These are phyloP conservation scores for Falcaria lacertinaria DNA, from an alignment of 2,888 invertebrate genomes.

Conservation along the genomic window DNA sequence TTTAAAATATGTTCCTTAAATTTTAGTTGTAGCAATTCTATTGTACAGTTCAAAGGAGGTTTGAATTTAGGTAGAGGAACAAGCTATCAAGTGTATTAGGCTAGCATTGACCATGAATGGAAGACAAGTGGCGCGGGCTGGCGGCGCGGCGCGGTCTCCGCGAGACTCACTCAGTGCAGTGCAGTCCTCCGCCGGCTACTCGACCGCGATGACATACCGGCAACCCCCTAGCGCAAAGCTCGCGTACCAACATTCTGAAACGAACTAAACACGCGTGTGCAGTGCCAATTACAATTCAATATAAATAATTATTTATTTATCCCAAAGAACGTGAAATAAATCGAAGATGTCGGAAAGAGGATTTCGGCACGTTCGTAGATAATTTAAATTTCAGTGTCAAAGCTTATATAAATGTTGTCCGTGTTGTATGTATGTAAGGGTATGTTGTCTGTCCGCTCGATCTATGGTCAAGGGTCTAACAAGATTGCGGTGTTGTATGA, in stretches of 20 bases:
- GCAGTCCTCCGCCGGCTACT: slow-evolving; percentile 60
- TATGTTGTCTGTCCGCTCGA: slow-evolving; percentile 26
- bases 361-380: slow-evolving; percentile 68
- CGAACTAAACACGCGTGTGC: slow-evolving; percentile 37
- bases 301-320: slow-evolving; percentile 9
- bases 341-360: slow-evolving; percentile 43
- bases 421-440: slow-evolving; percentile 36
- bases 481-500: slow-evolving; percentile 30
- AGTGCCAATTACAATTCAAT: slow-evolving; percentile 27
- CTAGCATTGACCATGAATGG: slow-evolving; percentile 61
- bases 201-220: slow-evolving; percentile 61
- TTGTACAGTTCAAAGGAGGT: not conserved
- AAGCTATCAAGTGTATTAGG: not conserved
- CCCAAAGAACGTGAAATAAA: slow-evolving; percentile 23
- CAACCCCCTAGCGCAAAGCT: slow-evolving; percentile 30
- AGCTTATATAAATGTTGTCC: slow-evolving; percentile 62
- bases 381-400: slow-evolving; percentile 57
- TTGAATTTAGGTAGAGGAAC: slow-evolving; percentile 2
- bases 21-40: slow-evolving; percentile 2
- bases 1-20: slow-evolving; percentile 17
- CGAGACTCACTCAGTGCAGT: slow-evolving; percentile 5
- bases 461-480: slow-evolving; percentile 34
- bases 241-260: slow-evolving; percentile 17
- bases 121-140: not conserved
- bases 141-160: not conserved